phyloP scores from a whole-genome alignment of 2,113 vertebrate species.

The Chrysemys picta region DNA sequence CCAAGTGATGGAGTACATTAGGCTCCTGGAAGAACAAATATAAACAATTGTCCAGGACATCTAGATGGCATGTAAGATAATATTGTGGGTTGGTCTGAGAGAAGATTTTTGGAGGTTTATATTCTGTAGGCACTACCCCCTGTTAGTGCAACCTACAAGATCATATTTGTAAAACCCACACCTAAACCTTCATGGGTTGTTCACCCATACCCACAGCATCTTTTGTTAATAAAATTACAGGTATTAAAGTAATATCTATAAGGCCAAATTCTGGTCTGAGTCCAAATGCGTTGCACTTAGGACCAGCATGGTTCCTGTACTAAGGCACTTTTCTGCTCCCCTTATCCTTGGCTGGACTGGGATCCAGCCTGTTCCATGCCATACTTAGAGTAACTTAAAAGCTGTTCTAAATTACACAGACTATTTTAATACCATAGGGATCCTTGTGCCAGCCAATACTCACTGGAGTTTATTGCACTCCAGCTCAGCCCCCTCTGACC shows the following conservation, averaged over 20 bases:
- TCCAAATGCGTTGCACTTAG: too few relatives aligned
- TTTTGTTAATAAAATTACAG: not conserved
- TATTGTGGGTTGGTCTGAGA: too few relatives aligned
- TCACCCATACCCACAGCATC: not conserved
- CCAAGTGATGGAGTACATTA: not conserved
- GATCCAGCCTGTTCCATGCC: not conserved
- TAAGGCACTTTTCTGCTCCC: not conserved
- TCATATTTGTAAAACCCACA: rapidly evolving
- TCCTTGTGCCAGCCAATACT: rapidly evolving
- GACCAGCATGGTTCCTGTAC: too few relatives aligned
- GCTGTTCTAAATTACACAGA: not conserved
- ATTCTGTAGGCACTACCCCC: not conserved
- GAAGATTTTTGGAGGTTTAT: too few relatives aligned
- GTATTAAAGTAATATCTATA: rapidly evolving
- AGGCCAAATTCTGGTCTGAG: not conserved
- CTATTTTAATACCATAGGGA: not conserved
- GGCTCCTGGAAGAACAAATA: not conserved
- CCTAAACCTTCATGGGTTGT: rapidly evolving
- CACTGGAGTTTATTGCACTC: rapidly evolving
- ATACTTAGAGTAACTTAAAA: not conserved
- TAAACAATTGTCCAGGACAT: not conserved
- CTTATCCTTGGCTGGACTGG: not conserved
- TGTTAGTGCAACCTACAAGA: rapidly evolving
- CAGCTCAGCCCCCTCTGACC: not conserved
- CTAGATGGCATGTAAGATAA: not conserved